These are phyloP conservation scores for Neodiprion virginianus DNA, from an alignment of 1,140 invertebrate species.

Conservation along the genomic window DNA sequence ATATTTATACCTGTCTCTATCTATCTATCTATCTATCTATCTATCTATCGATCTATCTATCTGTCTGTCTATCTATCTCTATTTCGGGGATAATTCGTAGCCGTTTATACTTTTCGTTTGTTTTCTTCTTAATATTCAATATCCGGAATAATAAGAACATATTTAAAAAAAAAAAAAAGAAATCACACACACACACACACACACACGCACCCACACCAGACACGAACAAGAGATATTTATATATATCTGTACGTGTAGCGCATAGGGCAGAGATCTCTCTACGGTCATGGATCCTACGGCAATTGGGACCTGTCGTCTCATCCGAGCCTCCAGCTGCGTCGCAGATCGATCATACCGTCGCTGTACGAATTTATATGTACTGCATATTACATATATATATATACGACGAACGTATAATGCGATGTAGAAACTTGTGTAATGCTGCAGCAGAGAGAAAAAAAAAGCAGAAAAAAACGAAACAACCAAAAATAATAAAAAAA, in stretches of 20 bases:
- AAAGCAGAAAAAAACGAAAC: conserved; percentile 26
- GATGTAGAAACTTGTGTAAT: no score
- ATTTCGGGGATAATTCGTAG: conserved; percentile 12
- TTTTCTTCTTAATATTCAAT: conserved; percentile 25
- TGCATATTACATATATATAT: no score
- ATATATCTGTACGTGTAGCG: conserved; percentile 39
- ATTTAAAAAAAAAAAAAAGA: conserved; percentile 18
- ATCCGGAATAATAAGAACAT: conserved; percentile 29
- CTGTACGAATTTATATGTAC: background rate
- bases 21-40: conserved; percentile 12
- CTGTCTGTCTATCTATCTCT: conserved; percentile 19
- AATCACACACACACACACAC: background rate
- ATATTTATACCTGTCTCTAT: background rate
- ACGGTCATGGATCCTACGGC: conserved; percentile 17
- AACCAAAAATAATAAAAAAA: conserved; percentile 20
- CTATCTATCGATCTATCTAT: conserved; percentile 19
- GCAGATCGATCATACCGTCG: background rate
- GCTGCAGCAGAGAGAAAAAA: background rate
- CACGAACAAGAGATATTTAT: conserved; percentile 5
- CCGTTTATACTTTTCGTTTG: conserved; percentile 16
- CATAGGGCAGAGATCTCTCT: conserved; percentile 32
- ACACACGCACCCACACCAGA: background rate
- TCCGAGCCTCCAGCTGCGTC: conserved; percentile 44
- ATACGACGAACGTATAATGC: no score
- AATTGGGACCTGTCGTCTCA: conserved; percentile 49